Base-by-base conservation (phyloP, 2,888 invertebrate species). In the Acanthopleura granulata region DNA sequence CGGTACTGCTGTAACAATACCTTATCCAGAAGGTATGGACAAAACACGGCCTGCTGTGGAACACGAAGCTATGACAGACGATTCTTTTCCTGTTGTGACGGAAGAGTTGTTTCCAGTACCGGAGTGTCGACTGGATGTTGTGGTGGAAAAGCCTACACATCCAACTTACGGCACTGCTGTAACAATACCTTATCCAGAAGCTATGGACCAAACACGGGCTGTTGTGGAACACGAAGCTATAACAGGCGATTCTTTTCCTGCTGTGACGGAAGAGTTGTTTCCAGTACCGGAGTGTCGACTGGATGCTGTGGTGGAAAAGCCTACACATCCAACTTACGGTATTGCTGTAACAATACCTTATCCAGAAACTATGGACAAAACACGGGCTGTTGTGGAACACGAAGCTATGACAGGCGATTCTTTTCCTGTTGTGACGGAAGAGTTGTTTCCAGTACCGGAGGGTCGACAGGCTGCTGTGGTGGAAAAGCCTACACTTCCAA, bases 151-250 rank as follows among this genome's bases (percentile, higher is more conserved):
- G 16, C 71, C 25, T 71, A 49, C 50, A n/a, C 18, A 18, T 40
- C 18, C 6, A n/a, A 4, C 16, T 18, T 18, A 16, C 40, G 49
- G n/a, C 9, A 49, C 25, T 71, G 71, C 49, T 71, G 71, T 25
- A 27, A n/a, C 9, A 49, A 71, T 49, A 16, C 15, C 22, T 14
- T 71, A 18, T 16, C 16, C 16, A 40, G 18, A 71, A n/a, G 49
- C 15, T 49, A 49, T 27, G 71, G 71, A n/a, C 18, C 1, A 12
- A 49, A 71, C 71, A 49, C 40, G 18, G 71, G 3, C 16, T 71
- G 71, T 71, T 71, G 71, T 71, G 71, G 71, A 40, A 71, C 40
- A 40, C 15, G 18, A 71, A 27, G 49, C 40, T 71, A 71, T 40
- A 49, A 71, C 71, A 71, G 12, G 27, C 16, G 40, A 25, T 71